Percentiles rank a stretch among this genome's conserved stretches.
Evolutionary conservation across 2,888 invertebrate species (phyloP).

Genomic region (Adineta ricciae): DNA sequence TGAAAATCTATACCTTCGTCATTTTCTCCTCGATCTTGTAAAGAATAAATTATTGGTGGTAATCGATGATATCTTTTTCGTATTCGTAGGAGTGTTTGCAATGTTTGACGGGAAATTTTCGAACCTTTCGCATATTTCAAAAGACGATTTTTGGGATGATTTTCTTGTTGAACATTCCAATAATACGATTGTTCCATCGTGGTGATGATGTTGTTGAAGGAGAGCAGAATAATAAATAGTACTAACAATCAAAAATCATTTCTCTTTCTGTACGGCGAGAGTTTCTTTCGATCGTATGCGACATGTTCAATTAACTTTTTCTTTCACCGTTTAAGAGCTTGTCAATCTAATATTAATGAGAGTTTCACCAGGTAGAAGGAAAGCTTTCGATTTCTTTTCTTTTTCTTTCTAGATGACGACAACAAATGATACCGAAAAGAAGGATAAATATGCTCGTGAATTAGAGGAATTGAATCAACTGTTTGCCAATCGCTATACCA

Average conservation of each 20-base stretch:
- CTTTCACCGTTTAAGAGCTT: neutral
- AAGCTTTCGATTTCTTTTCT: neutral
- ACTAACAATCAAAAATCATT: neutral
- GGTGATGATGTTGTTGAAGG: neutral
- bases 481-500: neutral
- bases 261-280: neutral
- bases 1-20: neutral
- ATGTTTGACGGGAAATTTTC: neutral
- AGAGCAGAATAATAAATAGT: neutral
- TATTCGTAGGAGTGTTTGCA: neutral
- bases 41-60: neutral
- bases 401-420: neutral
- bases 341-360: neutral
- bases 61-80: neutral
- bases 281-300: neutral
- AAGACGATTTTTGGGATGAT: neutral
- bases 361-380: neutral
- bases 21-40: neutral
- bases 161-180: neutral
- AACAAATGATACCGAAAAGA: neutral
- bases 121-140: neutral
- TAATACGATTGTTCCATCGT: neutral
- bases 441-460: neutral
- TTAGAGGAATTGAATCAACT: neutral
- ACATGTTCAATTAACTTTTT: neutral